A percentile compares a stretch with the other conserved stretches of the same genome.
These are phyloP conservation scores for Torymus tubicola DNA, from an alignment of 2,888 invertebrate species.

Conservation along the genomic window DNA sequence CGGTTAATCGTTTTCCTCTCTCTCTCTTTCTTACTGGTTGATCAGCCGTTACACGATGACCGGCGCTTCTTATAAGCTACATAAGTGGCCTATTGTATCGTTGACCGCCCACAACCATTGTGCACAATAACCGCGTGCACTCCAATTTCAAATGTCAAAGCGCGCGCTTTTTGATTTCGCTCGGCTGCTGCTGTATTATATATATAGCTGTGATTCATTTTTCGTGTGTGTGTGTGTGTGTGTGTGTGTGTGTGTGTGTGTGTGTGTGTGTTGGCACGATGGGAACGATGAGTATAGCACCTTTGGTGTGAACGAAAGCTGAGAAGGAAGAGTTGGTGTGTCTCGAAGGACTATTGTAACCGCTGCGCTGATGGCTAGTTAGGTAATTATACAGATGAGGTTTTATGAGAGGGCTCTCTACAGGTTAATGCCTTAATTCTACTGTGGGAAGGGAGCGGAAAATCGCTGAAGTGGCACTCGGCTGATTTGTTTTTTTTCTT, in stretches of 20 bases:
- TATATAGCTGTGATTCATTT: conserved; percentile 3
- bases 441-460: conserved; percentile 37
- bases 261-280: conserved; percentile 2
- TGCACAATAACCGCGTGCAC: not conserved
- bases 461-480: conserved; percentile 4
- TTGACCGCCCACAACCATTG: no score
- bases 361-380: conserved; percentile 26
- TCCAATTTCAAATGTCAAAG: conserved; percentile 49
- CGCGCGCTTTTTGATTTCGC: conserved; percentile 40
- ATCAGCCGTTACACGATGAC: conserved; percentile 69
- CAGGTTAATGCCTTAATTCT: conserved; percentile 12
- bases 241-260: not conserved
- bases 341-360: not conserved
- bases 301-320: conserved; percentile 23
- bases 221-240: conserved; percentile 2
- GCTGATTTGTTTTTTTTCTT: no score
- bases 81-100: conserved; percentile 71
- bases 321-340: no score
- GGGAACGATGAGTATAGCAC: conserved; percentile 40
- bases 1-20: not conserved
- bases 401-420: not conserved
- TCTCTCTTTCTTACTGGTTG: conserved; percentile 48
- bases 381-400: conserved; percentile 20
- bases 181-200: not conserved
- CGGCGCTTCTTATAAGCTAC: conserved; percentile 63